Base-by-base conservation (phyloP, 2,797 vertebrate genomes). In the Champsocephalus gunnari region DNA sequence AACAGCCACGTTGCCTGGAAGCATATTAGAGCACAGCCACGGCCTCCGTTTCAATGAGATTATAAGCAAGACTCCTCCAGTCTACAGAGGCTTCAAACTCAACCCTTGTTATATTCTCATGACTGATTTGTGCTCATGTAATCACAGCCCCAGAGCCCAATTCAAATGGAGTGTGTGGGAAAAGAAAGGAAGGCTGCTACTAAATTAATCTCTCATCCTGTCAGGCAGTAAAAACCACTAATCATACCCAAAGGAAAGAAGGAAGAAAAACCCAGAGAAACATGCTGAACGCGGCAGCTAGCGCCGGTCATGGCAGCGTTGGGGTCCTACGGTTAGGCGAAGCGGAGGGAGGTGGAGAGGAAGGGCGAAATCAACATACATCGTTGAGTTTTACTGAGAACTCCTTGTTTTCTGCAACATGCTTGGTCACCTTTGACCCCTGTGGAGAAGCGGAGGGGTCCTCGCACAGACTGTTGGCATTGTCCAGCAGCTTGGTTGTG, bases 321-420 rank as follows among this genome's bases (percentile, higher is more conserved):
- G 88, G 88, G 83, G 69, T 93, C 92, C 91, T 90, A 92, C 55
- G 77, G 67, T 87, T 88, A 90, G 85, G 89, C 71, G 82, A 89
- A 90, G 94, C 85, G 47, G 24, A 78, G 85, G 87, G 71, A 80
- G 81, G 87, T 82, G 71, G 81, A 73, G 95, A 93, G 65, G 90
- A 94, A 79, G 80, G 96, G 95, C 96, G 95, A 96, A 98, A 97
- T 96, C 94, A 96, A 99, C 98, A 99, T 99, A 99, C 98, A 97
- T 99, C 96, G 96, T 98, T 99, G 96, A 99, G 97, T 97, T 98
- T 99, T 96, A 99, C 98, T 97, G 98, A 99, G 98, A 99, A 99
- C 96, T 99, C 98, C 97, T 99, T 99, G 97, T 97, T 98, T 97
- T 99, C 98, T 98, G 96, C 96, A 96, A 99, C 98, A 99, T 99